These are phyloP conservation scores for Trochalopteron elliotii DNA, from an alignment of 2,113 vertebrate genomes.

Conservation along the genomic window DNA sequence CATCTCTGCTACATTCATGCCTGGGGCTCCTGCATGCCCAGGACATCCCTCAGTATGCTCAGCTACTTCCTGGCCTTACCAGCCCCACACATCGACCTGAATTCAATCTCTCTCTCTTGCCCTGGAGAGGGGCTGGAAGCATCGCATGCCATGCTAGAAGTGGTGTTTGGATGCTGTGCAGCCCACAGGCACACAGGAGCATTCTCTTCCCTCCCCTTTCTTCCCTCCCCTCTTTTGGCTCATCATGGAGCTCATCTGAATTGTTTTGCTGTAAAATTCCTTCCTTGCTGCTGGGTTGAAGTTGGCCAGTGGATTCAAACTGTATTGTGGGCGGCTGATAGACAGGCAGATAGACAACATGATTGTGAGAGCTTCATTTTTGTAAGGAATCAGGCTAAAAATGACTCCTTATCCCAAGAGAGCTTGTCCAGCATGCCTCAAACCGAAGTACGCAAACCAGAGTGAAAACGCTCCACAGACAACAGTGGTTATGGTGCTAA, in stretches of 20 bases:
- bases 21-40: neutral
- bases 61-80: neutral
- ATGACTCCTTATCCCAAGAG: conserved; percentile 26
- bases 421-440: conserved; percentile 37
- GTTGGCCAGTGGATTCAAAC: conserved; percentile 10
- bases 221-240: neutral
- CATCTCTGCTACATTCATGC: neutral
- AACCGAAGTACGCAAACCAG: neutral
- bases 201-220: neutral
- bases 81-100: accelerated
- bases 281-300: neutral
- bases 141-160: neutral
- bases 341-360: conserved; percentile 45
- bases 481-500: neutral
- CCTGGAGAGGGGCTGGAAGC: neutral
- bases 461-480: neutral
- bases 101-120: neutral
- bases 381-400: neutral
- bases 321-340: neutral
- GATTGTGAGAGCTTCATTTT: neutral
- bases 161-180: accelerated
- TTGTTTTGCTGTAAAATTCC: neutral
- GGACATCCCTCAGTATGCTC: neutral
- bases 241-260: neutral
- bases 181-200: neutral